These are phyloP conservation scores for Prunella strophiata DNA, from an alignment of 2,797 vertebrate genomes.

Conservation along the genomic window DNA sequence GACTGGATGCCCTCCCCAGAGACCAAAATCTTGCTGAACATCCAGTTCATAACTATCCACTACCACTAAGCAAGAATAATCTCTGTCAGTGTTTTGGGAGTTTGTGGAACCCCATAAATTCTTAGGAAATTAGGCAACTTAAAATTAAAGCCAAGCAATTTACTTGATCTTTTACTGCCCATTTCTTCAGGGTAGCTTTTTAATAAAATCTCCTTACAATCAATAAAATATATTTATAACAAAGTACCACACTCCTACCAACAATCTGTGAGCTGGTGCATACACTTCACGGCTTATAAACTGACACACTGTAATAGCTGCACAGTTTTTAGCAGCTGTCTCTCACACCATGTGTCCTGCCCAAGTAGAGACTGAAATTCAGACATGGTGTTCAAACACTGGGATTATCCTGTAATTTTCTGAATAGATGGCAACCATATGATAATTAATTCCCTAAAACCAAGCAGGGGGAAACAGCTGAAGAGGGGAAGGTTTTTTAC, in stretches of 20 bases:
- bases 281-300: conserved; percentile 63
- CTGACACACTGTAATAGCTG: conserved; percentile 61
- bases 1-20: neutral
- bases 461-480: conserved; percentile 2
- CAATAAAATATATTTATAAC: conserved; percentile 66
- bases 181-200: conserved; percentile 29
- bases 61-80: neutral
- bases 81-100: neutral
- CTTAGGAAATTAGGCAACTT: neutral
- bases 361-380: conserved; percentile 54
- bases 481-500: neutral
- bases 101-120: neutral
- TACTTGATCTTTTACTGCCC: conserved; percentile 58
- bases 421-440: neutral
- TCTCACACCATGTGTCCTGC: conserved; percentile 69
- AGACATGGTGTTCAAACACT: conserved; percentile 48
- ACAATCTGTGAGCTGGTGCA: conserved; percentile 62
- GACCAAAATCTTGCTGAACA: neutral
- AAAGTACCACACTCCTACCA: conserved; percentile 67
- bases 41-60: neutral
- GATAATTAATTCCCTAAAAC: conserved; percentile 33
- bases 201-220: conserved; percentile 58
- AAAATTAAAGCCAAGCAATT: conserved; percentile 10
- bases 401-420: conserved; percentile 53
- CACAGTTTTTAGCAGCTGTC: conserved; percentile 69